phyloP scores from a whole-genome alignment of 2,888 invertebrate genomes.

The Willowsia nigromaculata region DNA sequence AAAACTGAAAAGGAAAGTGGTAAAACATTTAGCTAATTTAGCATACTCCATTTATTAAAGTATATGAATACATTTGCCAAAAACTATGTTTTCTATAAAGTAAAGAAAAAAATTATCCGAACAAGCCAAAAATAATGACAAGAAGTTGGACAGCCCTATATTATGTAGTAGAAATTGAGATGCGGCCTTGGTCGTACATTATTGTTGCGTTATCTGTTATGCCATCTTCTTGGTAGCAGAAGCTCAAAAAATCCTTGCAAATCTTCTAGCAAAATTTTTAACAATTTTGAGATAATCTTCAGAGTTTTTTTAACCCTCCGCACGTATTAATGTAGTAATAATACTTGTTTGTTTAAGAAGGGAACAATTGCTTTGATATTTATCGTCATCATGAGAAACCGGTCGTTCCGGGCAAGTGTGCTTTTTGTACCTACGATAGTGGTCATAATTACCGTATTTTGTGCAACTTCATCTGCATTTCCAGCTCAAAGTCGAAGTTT shows the following conservation, averaged over 20 bases:
- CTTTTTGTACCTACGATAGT: neutral
- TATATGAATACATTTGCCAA: too few species aligned
- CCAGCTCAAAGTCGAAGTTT: neutral
- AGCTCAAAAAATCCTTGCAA: neutral
- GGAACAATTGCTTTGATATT: neutral
- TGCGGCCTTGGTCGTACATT: too few species aligned
- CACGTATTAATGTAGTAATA: neutral
- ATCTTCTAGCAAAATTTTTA: neutral
- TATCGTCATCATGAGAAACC: constrained; percentile 41
- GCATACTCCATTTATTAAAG: too few species aligned
- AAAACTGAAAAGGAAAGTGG: too few species aligned
- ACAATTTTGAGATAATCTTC: neutral
- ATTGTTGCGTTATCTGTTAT: too few species aligned
- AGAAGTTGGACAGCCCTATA: too few species aligned
- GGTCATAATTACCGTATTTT: neutral
- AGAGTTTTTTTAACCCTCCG: neutral
- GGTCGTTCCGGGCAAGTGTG: neutral
- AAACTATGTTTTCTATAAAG: too few species aligned
- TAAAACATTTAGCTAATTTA: too few species aligned
- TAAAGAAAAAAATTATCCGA: too few species aligned
- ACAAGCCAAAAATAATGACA: too few species aligned
- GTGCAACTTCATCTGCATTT: neutral
- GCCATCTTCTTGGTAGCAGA: too few species aligned
- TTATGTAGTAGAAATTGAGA: too few species aligned
- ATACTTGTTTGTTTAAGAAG: neutral